Evolutionary conservation across 2,888 invertebrate species (phyloP).

Genomic region (Mantis religiosa): DNA sequence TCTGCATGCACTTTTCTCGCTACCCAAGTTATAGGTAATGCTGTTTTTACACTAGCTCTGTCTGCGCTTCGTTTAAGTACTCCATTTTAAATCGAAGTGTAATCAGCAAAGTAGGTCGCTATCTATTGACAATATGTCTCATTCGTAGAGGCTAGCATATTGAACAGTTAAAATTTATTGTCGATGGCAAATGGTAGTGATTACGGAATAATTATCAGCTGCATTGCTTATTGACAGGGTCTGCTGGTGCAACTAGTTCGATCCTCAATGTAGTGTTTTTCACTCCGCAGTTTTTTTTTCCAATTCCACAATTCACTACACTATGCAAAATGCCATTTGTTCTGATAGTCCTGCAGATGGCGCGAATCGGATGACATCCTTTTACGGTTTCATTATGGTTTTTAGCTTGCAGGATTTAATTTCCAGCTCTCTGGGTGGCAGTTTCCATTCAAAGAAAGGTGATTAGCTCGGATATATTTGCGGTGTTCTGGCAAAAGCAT

Average conservation of each 20-base stretch:
- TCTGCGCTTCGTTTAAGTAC: no score
- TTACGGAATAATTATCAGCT: neutral
- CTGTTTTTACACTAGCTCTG: no score
- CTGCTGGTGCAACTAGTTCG: neutral
- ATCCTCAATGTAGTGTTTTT: neutral
- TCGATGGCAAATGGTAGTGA: neutral
- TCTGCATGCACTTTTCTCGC: no score
- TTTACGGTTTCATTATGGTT: neutral
- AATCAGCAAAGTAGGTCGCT: neutral
- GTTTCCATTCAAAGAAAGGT: neutral
- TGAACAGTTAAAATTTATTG: neutral
- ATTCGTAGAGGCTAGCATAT: neutral
- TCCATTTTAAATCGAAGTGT: neutral
- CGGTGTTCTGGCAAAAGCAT: neutral
- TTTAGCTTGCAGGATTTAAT: neutral
- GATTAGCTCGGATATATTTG: neutral
- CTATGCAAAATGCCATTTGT: neutral
- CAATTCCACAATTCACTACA: neutral
- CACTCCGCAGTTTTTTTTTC: neutral
- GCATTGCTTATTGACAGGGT: neutral
- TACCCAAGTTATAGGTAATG: no score
- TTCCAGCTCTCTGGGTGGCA: neutral
- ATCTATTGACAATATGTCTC: neutral
- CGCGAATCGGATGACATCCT: neutral
- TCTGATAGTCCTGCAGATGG: neutral